A percentile compares a stretch with the other conserved stretches of the same genome.
These are phyloP conservation scores for Phallusia fumigata DNA, from an alignment of 23 tunicate genomes.

Conservation along the genomic window DNA sequence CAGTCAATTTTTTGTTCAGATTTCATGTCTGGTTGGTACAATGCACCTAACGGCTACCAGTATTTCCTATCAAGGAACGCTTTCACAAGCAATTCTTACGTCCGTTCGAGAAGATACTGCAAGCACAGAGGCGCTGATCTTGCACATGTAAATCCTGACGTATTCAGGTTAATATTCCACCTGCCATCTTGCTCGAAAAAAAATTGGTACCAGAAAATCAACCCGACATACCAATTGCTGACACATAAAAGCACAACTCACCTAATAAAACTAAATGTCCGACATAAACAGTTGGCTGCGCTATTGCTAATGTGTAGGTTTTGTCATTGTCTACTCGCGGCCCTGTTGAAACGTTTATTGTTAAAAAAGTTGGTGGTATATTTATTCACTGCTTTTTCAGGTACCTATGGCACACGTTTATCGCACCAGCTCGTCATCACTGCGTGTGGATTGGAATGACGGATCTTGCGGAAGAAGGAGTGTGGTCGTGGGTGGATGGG, in stretches of 20 bases:
- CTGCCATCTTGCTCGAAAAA: too few species aligned
- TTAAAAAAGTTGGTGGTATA: too few species aligned
- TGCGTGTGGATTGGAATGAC: constrained; percentile 71
- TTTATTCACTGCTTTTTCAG: constrained; percentile 26
- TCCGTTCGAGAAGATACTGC: constrained; percentile 52
- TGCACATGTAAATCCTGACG: constrained; percentile 32
- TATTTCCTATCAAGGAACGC: constrained; percentile 50
- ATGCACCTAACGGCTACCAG: constrained; percentile 73
- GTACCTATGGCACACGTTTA: constrained; percentile 40
- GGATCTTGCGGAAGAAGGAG: constrained; percentile 35
- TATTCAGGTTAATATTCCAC: constrained; percentile 25
- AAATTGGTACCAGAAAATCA: too few species aligned
- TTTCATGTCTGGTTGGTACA: constrained; percentile 44
- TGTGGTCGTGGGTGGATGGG: constrained; percentile 61
- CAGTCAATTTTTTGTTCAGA: background rate
- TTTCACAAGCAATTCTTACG: constrained; percentile 33
- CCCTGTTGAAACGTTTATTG: too few species aligned
- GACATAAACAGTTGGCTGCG: too few species aligned
- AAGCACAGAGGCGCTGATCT: constrained; percentile 24
- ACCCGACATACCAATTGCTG: too few species aligned
- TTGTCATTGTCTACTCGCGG: too few species aligned
- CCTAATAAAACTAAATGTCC: too few species aligned
- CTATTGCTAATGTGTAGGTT: too few species aligned
- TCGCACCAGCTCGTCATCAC: constrained; percentile 38
- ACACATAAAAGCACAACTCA: too few species aligned